phyloP scores from a whole-genome alignment of 2,113 vertebrate species.

The Urocynchramus pylzowi region DNA sequence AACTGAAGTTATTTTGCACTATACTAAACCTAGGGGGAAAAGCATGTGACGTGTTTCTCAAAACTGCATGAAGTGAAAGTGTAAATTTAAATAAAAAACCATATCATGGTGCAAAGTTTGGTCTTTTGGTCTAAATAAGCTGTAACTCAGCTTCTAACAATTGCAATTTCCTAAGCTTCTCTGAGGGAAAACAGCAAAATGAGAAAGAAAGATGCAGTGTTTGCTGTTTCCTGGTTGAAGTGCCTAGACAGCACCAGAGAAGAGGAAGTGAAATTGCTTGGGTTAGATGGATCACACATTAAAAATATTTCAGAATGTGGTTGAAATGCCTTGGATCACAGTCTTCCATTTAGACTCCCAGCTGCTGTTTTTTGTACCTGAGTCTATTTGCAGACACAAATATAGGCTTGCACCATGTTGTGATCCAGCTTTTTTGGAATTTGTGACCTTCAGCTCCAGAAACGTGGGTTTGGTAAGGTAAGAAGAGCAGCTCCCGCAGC shows the following conservation, averaged over 20 bases:
- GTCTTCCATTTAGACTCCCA: not conserved
- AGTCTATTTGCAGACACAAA: not conserved
- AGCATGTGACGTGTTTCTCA: accelerated
- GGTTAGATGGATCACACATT: not conserved
- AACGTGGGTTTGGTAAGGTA: not conserved
- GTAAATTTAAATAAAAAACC: not conserved
- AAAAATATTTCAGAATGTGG: not conserved
- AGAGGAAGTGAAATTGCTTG: constrained; percentile 21
- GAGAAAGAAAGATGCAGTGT: not conserved
- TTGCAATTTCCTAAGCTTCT: not conserved
- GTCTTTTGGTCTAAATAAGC: not conserved
- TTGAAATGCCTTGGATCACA: not conserved
- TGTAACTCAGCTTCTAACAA: not conserved
- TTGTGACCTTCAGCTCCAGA: constrained; percentile 30
- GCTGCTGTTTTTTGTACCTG: not conserved
- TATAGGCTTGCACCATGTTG: not conserved
- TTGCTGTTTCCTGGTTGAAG: not conserved
- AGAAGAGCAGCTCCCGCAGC: not conserved
- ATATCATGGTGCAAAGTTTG: not conserved
- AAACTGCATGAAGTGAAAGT: not conserved
- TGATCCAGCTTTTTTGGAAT: not conserved
- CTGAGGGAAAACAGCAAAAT: not conserved
- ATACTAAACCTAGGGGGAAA: not conserved
- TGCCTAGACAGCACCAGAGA: not conserved
- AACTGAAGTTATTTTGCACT: not conserved